These are phyloP conservation scores for Leptodactylus fallax DNA, from an alignment of 2,797 vertebrate genomes.

Conservation along the genomic window DNA sequence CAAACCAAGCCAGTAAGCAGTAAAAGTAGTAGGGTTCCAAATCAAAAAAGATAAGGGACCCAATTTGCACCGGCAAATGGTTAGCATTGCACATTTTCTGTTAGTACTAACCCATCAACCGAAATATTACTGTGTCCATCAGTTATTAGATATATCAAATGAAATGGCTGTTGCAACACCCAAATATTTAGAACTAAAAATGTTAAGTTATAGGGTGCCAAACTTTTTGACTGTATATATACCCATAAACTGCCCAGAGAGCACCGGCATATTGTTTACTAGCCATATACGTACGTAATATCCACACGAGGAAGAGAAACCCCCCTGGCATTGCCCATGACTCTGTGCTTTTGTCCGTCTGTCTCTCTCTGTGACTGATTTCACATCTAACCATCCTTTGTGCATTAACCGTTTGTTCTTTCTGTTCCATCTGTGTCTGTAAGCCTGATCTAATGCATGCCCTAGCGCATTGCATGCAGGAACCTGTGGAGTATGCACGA, in stretches of 20 bases:
- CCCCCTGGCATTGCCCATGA: neutral
- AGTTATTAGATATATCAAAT: too few species aligned
- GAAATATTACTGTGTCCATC: too few species aligned
- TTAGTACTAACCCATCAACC: too few species aligned
- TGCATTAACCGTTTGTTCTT: conserved; percentile 64
- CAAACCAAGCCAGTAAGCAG: too few species aligned
- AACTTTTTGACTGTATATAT: too few species aligned
- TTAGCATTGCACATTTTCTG: too few species aligned
- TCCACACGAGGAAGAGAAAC: conserved; percentile 55
- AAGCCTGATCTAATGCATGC: conserved; percentile 89
- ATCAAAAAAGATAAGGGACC: too few species aligned
- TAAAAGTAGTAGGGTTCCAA: too few species aligned
- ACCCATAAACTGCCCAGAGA: neutral
- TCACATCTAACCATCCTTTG: conserved; percentile 65
- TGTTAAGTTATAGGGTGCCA: too few species aligned
- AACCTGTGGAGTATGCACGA: conserved; percentile 81
- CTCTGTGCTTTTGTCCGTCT: conserved; percentile 28
- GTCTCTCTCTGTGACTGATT: conserved; percentile 61
- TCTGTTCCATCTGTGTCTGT: conserved; percentile 72
- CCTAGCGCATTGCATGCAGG: conserved; percentile 82
- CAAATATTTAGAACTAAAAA: neutral
- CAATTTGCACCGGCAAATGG: too few species aligned
- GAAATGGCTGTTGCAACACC: too few species aligned
- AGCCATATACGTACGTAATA: conserved; percentile 61
- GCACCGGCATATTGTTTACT: neutral